Evolutionary conservation across 2,888 invertebrate species (phyloP), one percentile per base, ranked within the genome.

Genomic region (Athalia rosae): DNA sequence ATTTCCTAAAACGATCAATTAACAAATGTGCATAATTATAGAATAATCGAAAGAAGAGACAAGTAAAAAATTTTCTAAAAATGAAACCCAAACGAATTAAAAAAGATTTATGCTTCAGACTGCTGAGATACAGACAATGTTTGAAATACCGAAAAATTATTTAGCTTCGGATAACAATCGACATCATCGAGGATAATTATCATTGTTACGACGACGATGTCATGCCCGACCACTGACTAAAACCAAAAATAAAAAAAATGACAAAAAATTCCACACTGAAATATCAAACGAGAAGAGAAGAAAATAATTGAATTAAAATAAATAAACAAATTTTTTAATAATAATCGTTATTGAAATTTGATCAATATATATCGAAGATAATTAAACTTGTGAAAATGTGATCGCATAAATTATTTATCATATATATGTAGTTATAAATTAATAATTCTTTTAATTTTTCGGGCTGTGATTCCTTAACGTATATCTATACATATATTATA

Each of bases 111-210:
- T 84, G 83, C 76, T 85, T 86, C 82, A 82, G 86, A 83, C 82
- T 86, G 82, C 81, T 85, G 78, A 83, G 83, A 80, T 85, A 85
- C 81, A 84, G 84, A 79, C 82, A 84, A 78, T 85, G 83, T 81
- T 83, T 82, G 79, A 83, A 83, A 80, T 85, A 84, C 80, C 82
- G 87, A 61, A 85, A 86, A 80, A 87, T 86, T 80, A 83, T 85
- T 81, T 86, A 81, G 79, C 62, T 69, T 61, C 4, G 47, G 48
- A 61, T 48, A 53, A n/a, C 13, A 28, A n/a, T 7, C 4, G 61
- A 28, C 11, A n/a, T 15, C 61, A 15, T 13, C 61, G 61, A n/a
- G 13, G 8, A 61, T 13, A 61, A 61, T 8, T 15, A 61, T 28
- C n/a, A 7, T 58, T 71, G 13, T 11, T 15, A n/a, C n/a, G 41